Evolutionary conservation across 2,113 vertebrate species (phyloP).

Genomic region (Cricetomys ansorgei): DNA sequence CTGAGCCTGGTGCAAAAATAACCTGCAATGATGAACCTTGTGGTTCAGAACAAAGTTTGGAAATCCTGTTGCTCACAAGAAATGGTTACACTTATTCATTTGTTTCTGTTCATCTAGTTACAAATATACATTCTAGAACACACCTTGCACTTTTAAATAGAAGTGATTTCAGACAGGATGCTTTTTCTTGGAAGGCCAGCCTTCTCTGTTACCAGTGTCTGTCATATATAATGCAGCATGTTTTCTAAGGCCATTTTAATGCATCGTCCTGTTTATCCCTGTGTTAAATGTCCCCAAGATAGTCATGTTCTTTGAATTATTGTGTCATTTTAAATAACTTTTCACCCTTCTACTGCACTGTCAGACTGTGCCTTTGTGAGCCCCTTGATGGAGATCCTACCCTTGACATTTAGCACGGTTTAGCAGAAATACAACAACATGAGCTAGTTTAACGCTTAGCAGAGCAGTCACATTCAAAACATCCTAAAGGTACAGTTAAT

Average conservation of each 20-base stretch:
- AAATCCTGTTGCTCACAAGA: background rate
- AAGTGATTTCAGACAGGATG: background rate
- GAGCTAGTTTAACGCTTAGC: background rate
- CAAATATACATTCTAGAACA: background rate
- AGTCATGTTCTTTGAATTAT: background rate
- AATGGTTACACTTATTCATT: background rate
- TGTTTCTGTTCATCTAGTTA: background rate
- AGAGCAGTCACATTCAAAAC: background rate
- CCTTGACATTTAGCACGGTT: background rate
- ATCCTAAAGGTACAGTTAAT: background rate
- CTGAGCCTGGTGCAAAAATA: background rate
- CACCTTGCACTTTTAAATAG: background rate
- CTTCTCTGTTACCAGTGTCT: background rate
- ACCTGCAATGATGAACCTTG: background rate
- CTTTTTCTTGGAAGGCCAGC: background rate
- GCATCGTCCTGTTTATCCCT: background rate
- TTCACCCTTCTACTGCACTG: background rate
- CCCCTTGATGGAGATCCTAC: background rate
- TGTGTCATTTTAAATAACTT: slow-evolving; percentile 22
- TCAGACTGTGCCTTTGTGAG: background rate
- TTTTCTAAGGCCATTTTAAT: slow-evolving; percentile 5
- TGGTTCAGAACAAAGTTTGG: background rate
- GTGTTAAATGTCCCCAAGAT: background rate
- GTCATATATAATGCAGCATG: background rate
- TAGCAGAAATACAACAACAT: background rate